phyloP scores from a whole-genome alignment of 1,140 invertebrate species.

The Drosophila pandora region DNA sequence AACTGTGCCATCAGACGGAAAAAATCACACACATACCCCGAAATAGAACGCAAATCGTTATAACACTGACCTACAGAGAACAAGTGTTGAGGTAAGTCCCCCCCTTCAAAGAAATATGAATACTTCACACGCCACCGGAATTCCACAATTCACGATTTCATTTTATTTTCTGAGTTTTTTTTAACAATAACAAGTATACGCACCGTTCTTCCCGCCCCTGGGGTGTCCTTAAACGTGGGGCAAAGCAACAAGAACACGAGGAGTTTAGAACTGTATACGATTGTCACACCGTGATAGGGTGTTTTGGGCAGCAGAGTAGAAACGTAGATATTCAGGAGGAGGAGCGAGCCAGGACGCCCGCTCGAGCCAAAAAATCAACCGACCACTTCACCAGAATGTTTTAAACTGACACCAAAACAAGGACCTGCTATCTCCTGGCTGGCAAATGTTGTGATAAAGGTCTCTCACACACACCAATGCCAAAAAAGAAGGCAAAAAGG shows the following conservation, averaged over 20 bases:
- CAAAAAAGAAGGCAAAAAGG: slow-evolving; percentile 33
- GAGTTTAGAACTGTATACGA: slow-evolving; percentile 18
- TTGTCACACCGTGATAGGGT: slow-evolving; percentile 28
- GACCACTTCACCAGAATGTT: slow-evolving; percentile 72
- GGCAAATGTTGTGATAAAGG: slow-evolving; percentile 70
- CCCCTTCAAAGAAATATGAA: not conserved
- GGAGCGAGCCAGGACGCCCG: slow-evolving; percentile 46
- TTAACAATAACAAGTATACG: slow-evolving; percentile 31
- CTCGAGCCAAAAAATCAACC: slow-evolving; percentile 48
- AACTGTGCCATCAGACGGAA: slow-evolving; percentile 64
- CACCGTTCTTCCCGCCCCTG: slow-evolving; percentile 26
- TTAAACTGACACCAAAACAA: slow-evolving; percentile 65
- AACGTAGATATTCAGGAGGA: slow-evolving; percentile 40
- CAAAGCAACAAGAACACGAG: slow-evolving; percentile 33
- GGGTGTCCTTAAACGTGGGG: slow-evolving; percentile 37
- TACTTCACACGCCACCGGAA: slow-evolving; percentile 23
- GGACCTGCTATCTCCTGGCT: slow-evolving; percentile 49
- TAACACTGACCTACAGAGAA: slow-evolving; percentile 77
- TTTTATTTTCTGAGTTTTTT: not conserved
- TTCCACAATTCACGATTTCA: slow-evolving; percentile 5
- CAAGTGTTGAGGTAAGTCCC: not conserved
- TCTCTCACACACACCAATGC: slow-evolving; percentile 22
- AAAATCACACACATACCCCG: slow-evolving; percentile 26
- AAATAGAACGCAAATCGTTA: slow-evolving; percentile 33
- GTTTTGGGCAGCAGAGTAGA: slow-evolving; percentile 5